phyloP scores from a whole-genome alignment of 2,113 vertebrate genomes.

The Varanus salvator region DNA sequence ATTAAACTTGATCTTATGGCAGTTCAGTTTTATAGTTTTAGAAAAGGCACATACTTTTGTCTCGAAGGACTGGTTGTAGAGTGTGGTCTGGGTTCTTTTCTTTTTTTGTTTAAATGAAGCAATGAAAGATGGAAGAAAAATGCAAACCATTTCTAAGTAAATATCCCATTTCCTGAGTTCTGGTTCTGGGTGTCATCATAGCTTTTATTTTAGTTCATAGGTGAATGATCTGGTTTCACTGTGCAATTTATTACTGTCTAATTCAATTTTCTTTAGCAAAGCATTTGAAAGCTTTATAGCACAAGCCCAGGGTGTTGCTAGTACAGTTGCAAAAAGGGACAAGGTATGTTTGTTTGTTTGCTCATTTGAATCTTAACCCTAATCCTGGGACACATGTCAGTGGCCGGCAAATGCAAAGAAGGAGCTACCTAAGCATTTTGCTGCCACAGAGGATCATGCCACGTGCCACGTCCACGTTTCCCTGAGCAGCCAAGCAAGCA shows the following conservation, averaged over 20 bases:
- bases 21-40: slow-evolving; percentile 49
- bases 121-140: slow-evolving; percentile 68
- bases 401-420: background rate
- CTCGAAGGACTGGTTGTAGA: slow-evolving; percentile 49
- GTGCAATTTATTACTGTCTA: slow-evolving; percentile 72
- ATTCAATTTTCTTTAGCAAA: slow-evolving; percentile 75
- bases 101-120: slow-evolving; percentile 12
- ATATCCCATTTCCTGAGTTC: slow-evolving; percentile 76
- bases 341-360: background rate
- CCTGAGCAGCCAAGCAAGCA: background rate
- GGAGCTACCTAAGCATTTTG: background rate
- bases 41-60: slow-evolving; percentile 10
- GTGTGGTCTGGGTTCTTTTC: slow-evolving; percentile 49
- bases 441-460: background rate
- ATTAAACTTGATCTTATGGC: slow-evolving; percentile 48
- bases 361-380: background rate
- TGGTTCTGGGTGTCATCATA: slow-evolving; percentile 64
- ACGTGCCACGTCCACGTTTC: background rate
- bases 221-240: slow-evolving; percentile 74
- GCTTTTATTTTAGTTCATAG: slow-evolving; percentile 66
- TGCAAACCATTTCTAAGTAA: slow-evolving; percentile 73
- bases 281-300: slow-evolving; percentile 64
- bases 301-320: background rate
- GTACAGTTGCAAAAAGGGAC: background rate
- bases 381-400: background rate